Evolutionary conservation across 2,113 vertebrate species (phyloP).

Genomic region (Odocoileus virginianus): DNA sequence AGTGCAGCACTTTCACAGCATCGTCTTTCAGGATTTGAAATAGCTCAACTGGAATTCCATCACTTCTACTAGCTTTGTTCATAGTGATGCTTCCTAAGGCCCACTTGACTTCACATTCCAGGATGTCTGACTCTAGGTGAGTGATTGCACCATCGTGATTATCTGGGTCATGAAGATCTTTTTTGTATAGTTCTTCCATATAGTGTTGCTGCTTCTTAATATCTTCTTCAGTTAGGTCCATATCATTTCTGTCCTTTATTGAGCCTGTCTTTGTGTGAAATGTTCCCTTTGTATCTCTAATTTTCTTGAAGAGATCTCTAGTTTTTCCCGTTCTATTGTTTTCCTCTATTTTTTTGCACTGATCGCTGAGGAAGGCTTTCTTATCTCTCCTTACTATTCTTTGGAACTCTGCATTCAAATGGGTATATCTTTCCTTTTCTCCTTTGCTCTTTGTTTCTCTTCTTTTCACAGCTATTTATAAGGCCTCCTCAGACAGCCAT

Average conservation of each 20-base stretch:
- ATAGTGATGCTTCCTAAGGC: background rate
- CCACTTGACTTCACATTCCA: background rate
- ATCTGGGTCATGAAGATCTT: background rate
- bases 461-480: background rate
- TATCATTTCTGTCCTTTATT: background rate
- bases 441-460: background rate
- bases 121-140: background rate
- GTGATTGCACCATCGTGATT: background rate
- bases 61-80: background rate
- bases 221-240: background rate
- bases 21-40: background rate
- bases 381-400: background rate
- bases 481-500: background rate
- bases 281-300: background rate
- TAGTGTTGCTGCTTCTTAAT: background rate
- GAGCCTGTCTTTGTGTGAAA: background rate
- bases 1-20: background rate
- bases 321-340: background rate
- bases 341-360: background rate
- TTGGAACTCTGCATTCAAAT: background rate
- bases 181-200: background rate
- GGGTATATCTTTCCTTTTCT: background rate
- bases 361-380: background rate
- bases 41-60: background rate
- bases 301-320: background rate